A percentile compares a stretch with the other conserved stretches of the same genome.
These are phyloP conservation scores for Clarias pachynema DNA, from an alignment of 2,797 vertebrate genomes.

Conservation along the genomic window DNA sequence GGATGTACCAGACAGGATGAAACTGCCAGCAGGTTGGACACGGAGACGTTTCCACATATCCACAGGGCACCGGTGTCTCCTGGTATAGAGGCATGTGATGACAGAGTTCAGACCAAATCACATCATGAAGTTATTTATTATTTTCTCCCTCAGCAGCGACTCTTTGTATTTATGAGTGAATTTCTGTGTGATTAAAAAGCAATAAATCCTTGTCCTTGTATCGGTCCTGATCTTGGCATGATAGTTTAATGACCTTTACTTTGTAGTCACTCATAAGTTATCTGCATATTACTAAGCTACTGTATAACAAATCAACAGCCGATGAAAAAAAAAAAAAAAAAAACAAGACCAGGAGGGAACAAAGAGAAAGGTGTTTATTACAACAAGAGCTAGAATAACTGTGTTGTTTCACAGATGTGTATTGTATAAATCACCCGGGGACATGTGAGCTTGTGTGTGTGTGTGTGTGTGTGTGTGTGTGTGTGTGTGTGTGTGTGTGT, in stretches of 20 bases:
- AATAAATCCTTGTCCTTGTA: background rate
- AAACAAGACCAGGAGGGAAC: background rate
- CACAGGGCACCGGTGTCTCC: background rate
- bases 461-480: too few relatives aligned
- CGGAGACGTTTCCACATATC: background rate
- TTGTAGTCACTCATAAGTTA: background rate
- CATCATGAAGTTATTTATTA: background rate
- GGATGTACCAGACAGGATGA: constrained; percentile 16
- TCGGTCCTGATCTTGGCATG: too few relatives aligned
- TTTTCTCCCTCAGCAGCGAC: background rate
- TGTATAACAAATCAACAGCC: background rate
- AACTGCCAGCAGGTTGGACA: background rate
- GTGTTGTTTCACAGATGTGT: background rate
- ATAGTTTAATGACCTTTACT: background rate
- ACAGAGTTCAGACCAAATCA: background rate
- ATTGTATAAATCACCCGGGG: background rate
- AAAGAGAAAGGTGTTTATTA: background rate
- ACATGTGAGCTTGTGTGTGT: background rate
- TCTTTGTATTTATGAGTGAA: background rate
- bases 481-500: too few relatives aligned
- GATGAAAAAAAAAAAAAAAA: background rate
- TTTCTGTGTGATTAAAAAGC: background rate
- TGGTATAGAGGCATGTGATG: background rate
- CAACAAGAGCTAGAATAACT: background rate
- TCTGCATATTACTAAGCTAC: background rate